phyloP scores from a whole-genome alignment of 2,113 vertebrate species.

The Struthidea cinerea region DNA sequence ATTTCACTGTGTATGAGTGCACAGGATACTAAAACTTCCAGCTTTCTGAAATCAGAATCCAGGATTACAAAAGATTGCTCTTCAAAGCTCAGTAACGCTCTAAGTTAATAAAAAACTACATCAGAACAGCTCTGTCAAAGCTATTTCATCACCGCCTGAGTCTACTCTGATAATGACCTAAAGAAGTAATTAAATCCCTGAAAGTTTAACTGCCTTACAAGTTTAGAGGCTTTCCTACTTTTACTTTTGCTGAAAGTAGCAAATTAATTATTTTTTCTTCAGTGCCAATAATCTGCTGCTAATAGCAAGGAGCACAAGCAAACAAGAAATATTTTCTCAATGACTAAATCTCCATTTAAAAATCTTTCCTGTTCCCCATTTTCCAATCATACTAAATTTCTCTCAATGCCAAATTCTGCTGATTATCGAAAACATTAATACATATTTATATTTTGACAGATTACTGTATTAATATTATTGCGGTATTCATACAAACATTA shows the following conservation, averaged over 20 bases:
- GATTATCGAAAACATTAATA: background rate
- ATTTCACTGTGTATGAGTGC: background rate
- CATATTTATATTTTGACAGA: background rate
- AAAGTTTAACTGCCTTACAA: background rate
- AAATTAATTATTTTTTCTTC: background rate
- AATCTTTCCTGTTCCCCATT: background rate
- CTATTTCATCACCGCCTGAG: constrained; percentile 8
- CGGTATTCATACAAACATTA: background rate
- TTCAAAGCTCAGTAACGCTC: background rate
- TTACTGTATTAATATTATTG: background rate
- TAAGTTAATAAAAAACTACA: constrained; percentile 32
- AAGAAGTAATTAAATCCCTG: background rate
- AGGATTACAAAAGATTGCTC: background rate
- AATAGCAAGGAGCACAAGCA: background rate
- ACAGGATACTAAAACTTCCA: background rate
- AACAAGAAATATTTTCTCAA: background rate
- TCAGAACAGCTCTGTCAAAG: constrained; percentile 36
- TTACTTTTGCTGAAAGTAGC: background rate
- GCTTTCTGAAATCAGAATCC: background rate
- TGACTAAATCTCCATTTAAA: background rate
- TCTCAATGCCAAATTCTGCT: background rate
- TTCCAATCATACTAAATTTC: background rate
- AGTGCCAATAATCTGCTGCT: background rate
- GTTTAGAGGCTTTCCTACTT: background rate
- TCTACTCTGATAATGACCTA: background rate